A percentile compares a stretch with the other conserved stretches of the same genome.
Conservation (phyloP, 2,888 invertebrate species). For the Nomada goodeniana region DNA sequence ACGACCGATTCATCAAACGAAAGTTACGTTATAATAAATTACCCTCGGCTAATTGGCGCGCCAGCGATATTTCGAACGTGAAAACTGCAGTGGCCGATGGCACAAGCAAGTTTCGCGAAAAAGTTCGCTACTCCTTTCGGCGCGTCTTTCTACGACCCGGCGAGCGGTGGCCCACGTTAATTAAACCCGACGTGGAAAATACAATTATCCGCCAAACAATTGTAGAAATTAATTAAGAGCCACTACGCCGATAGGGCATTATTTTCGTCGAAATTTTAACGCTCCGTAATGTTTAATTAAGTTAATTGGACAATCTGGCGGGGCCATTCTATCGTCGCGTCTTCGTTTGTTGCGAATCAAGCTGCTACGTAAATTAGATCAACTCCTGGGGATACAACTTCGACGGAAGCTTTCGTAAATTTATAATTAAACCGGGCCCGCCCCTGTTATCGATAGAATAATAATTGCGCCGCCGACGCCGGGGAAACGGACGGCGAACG, state of each 20-base stretch:
- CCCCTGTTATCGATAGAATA: slow-evolving; percentile 11
- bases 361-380: slow-evolving; percentile 41
- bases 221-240: slow-evolving; percentile 56
- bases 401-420: slow-evolving; percentile 42
- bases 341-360: slow-evolving; percentile 33
- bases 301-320: slow-evolving; percentile 53
- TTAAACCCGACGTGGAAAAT: slow-evolving; percentile 40
- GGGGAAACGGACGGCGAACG: neutral
- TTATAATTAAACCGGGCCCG: slow-evolving; percentile 46
- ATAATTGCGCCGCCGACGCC: neutral
- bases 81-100: slow-evolving; percentile 9
- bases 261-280: slow-evolving; percentile 46
- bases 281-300: slow-evolving; percentile 59
- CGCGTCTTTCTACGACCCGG: slow-evolving; percentile 1
- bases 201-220: slow-evolving; percentile 51
- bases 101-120: slow-evolving; percentile 6
- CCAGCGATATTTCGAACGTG: slow-evolving; percentile 14
- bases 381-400: slow-evolving; percentile 35
- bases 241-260: slow-evolving; percentile 20
- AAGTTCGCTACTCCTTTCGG: slow-evolving; percentile 18
- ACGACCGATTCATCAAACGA: neutral
- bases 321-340: slow-evolving; percentile 1
- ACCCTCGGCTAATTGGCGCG: slow-evolving; percentile 36
- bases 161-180: slow-evolving; percentile 36
- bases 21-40: slow-evolving; percentile 31